Percentiles rank a stretch among this genome's conserved stretches.
Conservation (phyloP, 2,888 invertebrate species). For the Agonopterix subpropinquella region DNA sequence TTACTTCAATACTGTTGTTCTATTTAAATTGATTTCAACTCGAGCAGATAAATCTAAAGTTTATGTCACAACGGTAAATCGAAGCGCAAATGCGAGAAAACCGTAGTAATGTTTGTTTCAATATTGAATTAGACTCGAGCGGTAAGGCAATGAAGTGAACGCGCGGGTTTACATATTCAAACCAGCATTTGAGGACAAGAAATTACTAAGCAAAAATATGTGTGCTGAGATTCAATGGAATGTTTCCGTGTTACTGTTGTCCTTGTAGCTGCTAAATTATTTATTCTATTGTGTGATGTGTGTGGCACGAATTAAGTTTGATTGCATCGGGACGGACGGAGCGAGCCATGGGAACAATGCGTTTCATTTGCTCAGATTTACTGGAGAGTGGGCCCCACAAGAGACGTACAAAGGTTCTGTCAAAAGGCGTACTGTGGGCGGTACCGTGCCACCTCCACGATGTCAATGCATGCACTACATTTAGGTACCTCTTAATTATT, state of each 20-base stretch:
- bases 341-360: constrained; percentile 26
- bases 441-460: neutral
- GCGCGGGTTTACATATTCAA: constrained; percentile 29
- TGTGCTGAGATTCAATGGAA: constrained; percentile 27
- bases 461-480: neutral
- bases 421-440: constrained; percentile 6
- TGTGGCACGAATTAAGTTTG: constrained; percentile 29
- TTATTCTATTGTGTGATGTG: constrained; percentile 33
- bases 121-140: constrained; percentile 48
- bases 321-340: constrained; percentile 36
- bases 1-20: constrained; percentile 50
- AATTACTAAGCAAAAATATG: constrained; percentile 38
- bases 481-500: neutral
- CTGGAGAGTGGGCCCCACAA: constrained; percentile 13
- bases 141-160: constrained; percentile 33
- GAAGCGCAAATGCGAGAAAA: constrained; percentile 24
- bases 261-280: constrained; percentile 34
- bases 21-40: constrained; percentile 52
- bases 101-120: constrained; percentile 53
- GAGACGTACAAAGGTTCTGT: neutral
- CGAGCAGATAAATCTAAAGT: constrained; percentile 50
- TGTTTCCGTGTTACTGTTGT: constrained; percentile 42
- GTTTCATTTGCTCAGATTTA: constrained; percentile 16
- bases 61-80: constrained; percentile 56
- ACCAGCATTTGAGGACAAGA: constrained; percentile 11